Percentiles rank a stretch among this genome's conserved stretches.
These are phyloP conservation scores for Lagocephalus sceleratus DNA, from an alignment of 2,797 vertebrate species.

Conservation along the genomic window DNA sequence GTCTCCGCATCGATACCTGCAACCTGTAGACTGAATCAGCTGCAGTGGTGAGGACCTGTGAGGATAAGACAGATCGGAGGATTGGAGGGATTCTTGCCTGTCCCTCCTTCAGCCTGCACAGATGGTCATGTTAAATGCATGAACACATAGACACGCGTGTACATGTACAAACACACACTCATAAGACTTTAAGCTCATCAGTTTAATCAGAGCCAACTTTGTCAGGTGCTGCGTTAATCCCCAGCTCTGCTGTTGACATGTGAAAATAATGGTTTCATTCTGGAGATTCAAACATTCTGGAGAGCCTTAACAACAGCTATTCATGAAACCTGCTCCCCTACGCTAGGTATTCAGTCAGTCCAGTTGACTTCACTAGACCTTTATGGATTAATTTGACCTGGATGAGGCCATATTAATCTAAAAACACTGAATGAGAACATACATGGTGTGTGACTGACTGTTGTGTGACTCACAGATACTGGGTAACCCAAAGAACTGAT, in stretches of 20 bases:
- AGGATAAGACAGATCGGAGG: slow-evolving; percentile 69
- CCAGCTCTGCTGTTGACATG: slow-evolving; percentile 27
- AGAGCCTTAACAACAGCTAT: too few species aligned
- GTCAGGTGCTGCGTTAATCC: slow-evolving; percentile 60
- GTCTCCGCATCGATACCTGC: slow-evolving; percentile 2
- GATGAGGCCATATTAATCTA: too few species aligned
- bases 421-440: too few species aligned
- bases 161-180: slow-evolving; percentile 31
- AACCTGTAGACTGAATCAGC: slow-evolving; percentile 12
- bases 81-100: slow-evolving; percentile 40
- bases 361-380: too few species aligned
- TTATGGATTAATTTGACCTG: too few species aligned
- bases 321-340: too few species aligned
- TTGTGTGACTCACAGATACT: too few species aligned
- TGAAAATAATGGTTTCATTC: slow-evolving; percentile 11
- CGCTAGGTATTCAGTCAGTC: too few species aligned
- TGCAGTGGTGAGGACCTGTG: slow-evolving; percentile 36
- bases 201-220: slow-evolving; percentile 77
- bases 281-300: slow-evolving; percentile 21
- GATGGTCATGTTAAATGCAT: slow-evolving; percentile 76
- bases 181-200: slow-evolving; percentile 89
- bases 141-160: slow-evolving; percentile 11
- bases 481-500: too few species aligned
- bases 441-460: too few species aligned
- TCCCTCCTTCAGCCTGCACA: slow-evolving; percentile 68